Evolutionary conservation across 2,888 invertebrate species (phyloP).

Genomic region (Heliconius cydno): DNA sequence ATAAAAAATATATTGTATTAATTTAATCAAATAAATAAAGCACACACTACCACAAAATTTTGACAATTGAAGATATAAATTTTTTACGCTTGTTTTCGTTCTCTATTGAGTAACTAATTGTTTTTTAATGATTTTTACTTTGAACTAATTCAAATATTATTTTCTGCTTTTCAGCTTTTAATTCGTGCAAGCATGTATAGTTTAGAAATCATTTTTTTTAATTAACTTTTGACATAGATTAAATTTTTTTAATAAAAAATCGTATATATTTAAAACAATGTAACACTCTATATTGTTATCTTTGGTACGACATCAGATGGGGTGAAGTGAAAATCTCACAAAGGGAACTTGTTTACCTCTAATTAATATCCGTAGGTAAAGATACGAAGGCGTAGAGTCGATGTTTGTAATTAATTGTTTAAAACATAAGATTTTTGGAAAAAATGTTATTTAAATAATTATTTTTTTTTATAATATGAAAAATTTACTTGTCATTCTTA

Average conservation of each 20-base stretch:
- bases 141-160: too few species aligned
- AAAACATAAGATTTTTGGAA: background rate
- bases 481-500: background rate
- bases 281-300: conserved; percentile 46
- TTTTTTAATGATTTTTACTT: too few species aligned
- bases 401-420: background rate
- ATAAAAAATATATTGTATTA: too few species aligned
- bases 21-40: too few species aligned
- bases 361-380: conserved; percentile 74
- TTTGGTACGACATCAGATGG: conserved; percentile 52
- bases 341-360: conserved; percentile 79
- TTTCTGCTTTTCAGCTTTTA: background rate
- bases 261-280: conserved; percentile 21
- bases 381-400: conserved; percentile 53
- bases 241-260: background rate
- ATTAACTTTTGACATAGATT: too few species aligned
- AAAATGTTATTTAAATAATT: background rate
- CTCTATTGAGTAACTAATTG: too few species aligned
- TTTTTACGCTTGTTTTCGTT: too few species aligned
- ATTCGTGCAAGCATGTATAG: background rate
- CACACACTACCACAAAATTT: too few species aligned
- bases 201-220: background rate
- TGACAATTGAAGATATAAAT: too few species aligned
- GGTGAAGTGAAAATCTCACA: conserved; percentile 71
- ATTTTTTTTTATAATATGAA: background rate